phyloP scores from a whole-genome alignment of 2,888 invertebrate genomes.

The Scaptomyza parva region DNA sequence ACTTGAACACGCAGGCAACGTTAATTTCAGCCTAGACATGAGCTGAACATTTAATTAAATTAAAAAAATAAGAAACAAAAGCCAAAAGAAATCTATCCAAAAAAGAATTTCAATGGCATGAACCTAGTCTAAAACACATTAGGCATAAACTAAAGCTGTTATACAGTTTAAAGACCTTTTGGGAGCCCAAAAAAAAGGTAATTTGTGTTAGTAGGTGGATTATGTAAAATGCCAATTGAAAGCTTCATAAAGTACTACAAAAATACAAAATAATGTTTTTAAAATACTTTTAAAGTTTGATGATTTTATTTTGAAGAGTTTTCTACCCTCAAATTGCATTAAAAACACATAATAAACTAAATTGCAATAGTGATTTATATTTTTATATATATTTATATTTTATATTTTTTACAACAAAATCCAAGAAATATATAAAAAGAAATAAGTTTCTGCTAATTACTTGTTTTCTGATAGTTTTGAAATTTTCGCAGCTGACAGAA shows the following conservation, averaged over 20 bases:
- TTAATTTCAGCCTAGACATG: slow-evolving; percentile 39
- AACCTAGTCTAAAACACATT: background rate
- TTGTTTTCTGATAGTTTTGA: background rate
- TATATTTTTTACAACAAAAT: background rate
- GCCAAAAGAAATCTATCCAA: slow-evolving; percentile 20
- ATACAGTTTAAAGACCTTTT: background rate
- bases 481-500: slow-evolving; percentile 2
- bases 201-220: background rate
- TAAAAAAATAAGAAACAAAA: slow-evolving; percentile 44
- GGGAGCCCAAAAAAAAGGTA: background rate
- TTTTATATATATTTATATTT: no score
- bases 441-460: slow-evolving; percentile 3
- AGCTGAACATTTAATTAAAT: slow-evolving; percentile 67
- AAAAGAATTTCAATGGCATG: background rate
- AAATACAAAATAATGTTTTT: background rate
- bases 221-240: background rate
- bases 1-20: slow-evolving; percentile 76
- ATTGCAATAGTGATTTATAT: background rate
- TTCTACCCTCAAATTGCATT: background rate
- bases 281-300: background rate
- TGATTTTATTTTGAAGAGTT: background rate
- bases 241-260: no score
- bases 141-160: slow-evolving; percentile 4
- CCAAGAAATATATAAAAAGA: background rate
- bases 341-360: background rate